Percentiles rank a stretch among this genome's conserved stretches.
Conservation (phyloP, 2,888 invertebrate genomes). For the Lagria hirta region DNA sequence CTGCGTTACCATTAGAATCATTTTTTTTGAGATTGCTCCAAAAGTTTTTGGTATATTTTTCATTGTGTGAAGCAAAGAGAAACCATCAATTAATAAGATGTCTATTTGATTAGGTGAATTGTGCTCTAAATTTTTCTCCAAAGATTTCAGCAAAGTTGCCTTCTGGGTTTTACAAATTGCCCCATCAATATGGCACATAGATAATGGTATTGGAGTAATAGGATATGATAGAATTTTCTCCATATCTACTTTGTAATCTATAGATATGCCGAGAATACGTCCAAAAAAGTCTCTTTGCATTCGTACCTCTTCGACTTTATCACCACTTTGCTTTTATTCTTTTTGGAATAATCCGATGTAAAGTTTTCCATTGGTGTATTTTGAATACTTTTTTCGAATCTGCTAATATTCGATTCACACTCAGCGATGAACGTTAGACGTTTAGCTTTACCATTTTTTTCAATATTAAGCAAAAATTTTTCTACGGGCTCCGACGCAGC, state of each 20-base stretch:
- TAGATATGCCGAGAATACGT: constrained; percentile 9
- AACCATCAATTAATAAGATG: constrained; percentile 44
- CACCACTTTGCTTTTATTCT: constrained; percentile 20
- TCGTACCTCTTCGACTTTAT: constrained; percentile 34
- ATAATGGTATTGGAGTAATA: constrained; percentile 39
- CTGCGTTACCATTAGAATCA: constrained; percentile 27
- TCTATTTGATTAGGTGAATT: constrained; percentile 30
- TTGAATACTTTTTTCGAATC: constrained; percentile 37
- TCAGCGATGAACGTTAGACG: constrained; percentile 36
- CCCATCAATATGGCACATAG: constrained; percentile 35
- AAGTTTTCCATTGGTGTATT: constrained; percentile 33
- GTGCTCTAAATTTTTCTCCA: constrained; percentile 27
- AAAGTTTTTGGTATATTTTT: constrained; percentile 41
- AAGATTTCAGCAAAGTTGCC: constrained; percentile 31
- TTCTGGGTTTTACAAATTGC: constrained; percentile 37
- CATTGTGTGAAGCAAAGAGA: constrained; percentile 37
- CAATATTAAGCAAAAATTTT: constrained; percentile 15
- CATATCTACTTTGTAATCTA: constrained; percentile 28
- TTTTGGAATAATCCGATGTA: constrained; percentile 20
- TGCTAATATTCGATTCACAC: constrained; percentile 29
- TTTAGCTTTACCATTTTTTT: constrained; percentile 26
- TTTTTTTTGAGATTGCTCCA: constrained; percentile 39
- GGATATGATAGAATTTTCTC: constrained; percentile 38
- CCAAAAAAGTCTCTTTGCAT: constrained; percentile 38
- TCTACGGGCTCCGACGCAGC: constrained; percentile 16